Conservation (phyloP, 53 echinoderm and acorn worm genomes). For the Pentamera pediparva region DNA sequence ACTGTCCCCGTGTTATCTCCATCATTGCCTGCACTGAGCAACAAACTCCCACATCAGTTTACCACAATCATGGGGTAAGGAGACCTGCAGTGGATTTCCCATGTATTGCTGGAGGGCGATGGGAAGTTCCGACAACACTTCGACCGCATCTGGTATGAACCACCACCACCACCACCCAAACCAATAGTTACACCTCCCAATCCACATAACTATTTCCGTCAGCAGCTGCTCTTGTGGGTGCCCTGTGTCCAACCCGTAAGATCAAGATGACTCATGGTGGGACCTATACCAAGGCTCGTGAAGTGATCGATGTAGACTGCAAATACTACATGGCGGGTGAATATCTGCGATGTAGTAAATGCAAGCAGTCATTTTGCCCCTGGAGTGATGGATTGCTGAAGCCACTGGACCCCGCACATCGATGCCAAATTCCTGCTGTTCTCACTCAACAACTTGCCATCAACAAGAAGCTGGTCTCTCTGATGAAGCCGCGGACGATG, state of each 20-base stretch:
- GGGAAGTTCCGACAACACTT: too few species aligned
- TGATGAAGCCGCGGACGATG: constrained; percentile 42
- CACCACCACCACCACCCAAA: too few species aligned
- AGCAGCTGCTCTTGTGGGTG: constrained; percentile 29
- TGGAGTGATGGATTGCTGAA: constrained; percentile 40
- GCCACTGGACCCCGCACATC: constrained; percentile 35
- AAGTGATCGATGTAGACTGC: constrained; percentile 36
- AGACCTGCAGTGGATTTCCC: too few species aligned
- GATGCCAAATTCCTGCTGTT: constrained; percentile 27
- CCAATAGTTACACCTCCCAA: neutral
- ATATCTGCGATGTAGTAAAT: constrained; percentile 33
- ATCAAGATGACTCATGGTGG: constrained; percentile 39
- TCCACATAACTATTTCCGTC: constrained; percentile 20
- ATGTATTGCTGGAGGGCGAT: too few species aligned
- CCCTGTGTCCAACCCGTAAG: constrained; percentile 39
- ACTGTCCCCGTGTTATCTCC: neutral
- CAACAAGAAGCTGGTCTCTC: constrained; percentile 40
- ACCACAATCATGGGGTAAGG: too few species aligned
- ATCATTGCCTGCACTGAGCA: too few species aligned
- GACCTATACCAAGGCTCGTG: constrained; percentile 34
- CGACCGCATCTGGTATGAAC: neutral
- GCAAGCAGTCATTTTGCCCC: constrained; percentile 38
- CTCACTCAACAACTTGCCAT: constrained; percentile 30
- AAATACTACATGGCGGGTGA: constrained; percentile 44
- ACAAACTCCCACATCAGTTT: too few species aligned